Base-by-base conservation (phyloP, 2,888 invertebrate species). In the Helicoverpa assulta region DNA sequence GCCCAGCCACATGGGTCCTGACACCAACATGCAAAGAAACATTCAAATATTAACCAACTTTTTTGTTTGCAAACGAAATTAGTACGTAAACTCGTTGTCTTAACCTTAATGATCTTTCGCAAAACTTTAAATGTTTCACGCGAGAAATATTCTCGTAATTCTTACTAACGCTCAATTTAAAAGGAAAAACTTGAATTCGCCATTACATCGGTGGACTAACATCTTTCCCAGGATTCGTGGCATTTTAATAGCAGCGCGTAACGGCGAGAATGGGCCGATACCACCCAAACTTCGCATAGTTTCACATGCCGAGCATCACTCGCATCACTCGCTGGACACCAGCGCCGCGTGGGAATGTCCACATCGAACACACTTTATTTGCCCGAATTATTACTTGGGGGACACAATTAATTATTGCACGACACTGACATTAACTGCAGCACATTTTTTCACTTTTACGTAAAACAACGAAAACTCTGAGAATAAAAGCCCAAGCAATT, bases 331-430 rank as follows among this genome's bases (percentile, higher is more conserved):
- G 37, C 79, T 67, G 68, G 62, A 55, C 26, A 59, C 55, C 58
- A 55, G 64, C 54, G 65, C 70, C 91, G 91, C 91, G 91, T 92
- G 91, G 91, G 92, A 92, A 92, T 85, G 80, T 81, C 76, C 81
- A 83, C 83, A 81, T 86, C 84, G 69, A 81, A 86, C 82, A 81
- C 82, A 79, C 78, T 73, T 89, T 88, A 88, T 90, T 91, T 89
- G 87, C 79, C 78, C 88, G 85, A 90, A 90, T 91, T 91, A 89
- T 89, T 83, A 87, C 90, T 85, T 88, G 90, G 90, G 90, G 90
- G 87, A 92, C 90, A 87, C 87, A 88, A 92, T 93, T 92, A 92
- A 92, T 93, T 91, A 90, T 86, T 33, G 19, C 67, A 68, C 74
- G 70, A 85, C 78, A 84, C 86, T 87, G 90, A 90, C 92, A 88